Percentiles rank a stretch among this genome's conserved stretches.
Conservation (phyloP, 2,113 vertebrate species). For the Barbus barbus region DNA sequence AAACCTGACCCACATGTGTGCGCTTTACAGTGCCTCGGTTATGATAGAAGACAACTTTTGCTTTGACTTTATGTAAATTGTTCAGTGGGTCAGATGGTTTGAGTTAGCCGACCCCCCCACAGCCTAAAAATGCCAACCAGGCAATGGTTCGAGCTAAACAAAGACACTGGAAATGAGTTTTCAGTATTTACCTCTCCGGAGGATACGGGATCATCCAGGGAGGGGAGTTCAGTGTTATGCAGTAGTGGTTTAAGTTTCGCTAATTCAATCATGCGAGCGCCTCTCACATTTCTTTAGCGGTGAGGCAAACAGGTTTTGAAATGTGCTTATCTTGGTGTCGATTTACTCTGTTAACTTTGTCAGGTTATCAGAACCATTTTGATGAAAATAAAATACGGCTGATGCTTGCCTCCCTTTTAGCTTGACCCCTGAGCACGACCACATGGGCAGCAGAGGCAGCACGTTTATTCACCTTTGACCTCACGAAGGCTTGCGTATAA, state of each 20-base stretch:
- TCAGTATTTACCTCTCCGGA: conserved; percentile 30
- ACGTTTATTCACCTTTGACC: not conserved
- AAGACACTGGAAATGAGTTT: conserved; percentile 42
- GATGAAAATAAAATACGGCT: conserved; percentile 51
- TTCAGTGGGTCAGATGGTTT: conserved; percentile 54
- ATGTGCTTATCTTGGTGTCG: conserved; percentile 35
- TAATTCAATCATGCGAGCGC: conserved; percentile 46
- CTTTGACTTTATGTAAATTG: conserved; percentile 51
- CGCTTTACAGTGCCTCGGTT: conserved; percentile 46
- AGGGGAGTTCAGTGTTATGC: conserved; percentile 19
- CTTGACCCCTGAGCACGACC: no score
- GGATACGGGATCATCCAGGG: conserved; percentile 37
- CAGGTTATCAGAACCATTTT: conserved; percentile 33
- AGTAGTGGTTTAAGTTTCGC: conserved; percentile 45
- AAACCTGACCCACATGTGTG: conserved; percentile 30
- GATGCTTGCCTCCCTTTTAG: conserved; percentile 18
- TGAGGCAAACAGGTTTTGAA: conserved; percentile 15
- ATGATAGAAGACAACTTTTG: conserved; percentile 40
- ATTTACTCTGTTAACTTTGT: conserved; percentile 30
- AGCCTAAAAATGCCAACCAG: conserved; percentile 13
- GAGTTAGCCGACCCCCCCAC: conserved; percentile 37
- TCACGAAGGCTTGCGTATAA: not conserved
- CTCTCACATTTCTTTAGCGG: conserved; percentile 9
- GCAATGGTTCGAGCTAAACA: conserved; percentile 34
- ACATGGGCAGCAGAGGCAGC: no score